Conservation (phyloP, 2,888 invertebrate genomes). For the Cacoxenus indagator region DNA sequence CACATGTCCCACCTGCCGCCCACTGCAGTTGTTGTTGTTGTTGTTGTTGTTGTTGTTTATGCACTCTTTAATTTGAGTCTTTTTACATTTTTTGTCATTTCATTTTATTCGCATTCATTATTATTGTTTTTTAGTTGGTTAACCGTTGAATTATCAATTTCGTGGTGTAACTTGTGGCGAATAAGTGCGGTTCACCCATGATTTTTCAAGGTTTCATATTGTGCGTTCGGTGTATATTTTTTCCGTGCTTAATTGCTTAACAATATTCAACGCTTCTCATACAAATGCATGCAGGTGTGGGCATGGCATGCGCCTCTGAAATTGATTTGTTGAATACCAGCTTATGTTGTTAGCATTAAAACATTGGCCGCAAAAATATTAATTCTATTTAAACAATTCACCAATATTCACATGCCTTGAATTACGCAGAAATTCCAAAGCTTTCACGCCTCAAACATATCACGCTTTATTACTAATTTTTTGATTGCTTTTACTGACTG, state of each 20-base stretch:
- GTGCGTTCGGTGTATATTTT: too few relatives aligned
- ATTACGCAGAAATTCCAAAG: too few relatives aligned
- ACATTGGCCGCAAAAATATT: too few relatives aligned
- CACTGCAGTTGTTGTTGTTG: not conserved
- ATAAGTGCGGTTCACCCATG: constrained; percentile 68
- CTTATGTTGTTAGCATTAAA: constrained; percentile 60
- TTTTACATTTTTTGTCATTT: constrained; percentile 18
- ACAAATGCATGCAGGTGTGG: not conserved
- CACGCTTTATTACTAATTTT: too few relatives aligned
- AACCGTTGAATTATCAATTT: constrained; percentile 70
- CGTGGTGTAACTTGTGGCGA: constrained; percentile 68
- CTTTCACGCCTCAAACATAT: too few relatives aligned
- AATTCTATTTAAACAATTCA: too few relatives aligned
- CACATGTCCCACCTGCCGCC: not conserved
- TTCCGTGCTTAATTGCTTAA: not conserved
- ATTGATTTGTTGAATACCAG: constrained; percentile 58
- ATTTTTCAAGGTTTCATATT: constrained; percentile 64
- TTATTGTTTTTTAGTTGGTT: constrained; percentile 49
- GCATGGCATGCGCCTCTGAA: constrained; percentile 34
- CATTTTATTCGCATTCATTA: constrained; percentile 33
- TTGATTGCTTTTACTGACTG: too few relatives aligned
- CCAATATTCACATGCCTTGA: too few relatives aligned
- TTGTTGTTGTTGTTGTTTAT: constrained; percentile 38
- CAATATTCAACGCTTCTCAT: too few relatives aligned
- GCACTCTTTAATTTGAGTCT: constrained; percentile 29